Evolutionary conservation across 2,888 invertebrate species (phyloP), one percentile per base, ranked within the genome.

Genomic region (Lordiphosa andalusiaca): DNA sequence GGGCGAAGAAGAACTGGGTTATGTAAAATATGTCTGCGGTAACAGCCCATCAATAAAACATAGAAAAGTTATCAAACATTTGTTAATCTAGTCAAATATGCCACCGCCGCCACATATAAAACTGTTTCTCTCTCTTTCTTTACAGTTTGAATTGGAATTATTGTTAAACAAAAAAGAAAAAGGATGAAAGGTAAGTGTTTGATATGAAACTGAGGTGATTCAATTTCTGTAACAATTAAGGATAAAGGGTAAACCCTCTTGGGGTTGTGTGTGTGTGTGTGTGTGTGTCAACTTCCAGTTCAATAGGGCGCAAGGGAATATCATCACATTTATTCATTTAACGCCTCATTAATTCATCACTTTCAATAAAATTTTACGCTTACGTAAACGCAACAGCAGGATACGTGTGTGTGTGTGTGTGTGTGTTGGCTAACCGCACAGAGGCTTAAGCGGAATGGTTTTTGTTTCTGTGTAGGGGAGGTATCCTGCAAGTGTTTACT

Each of bases 291-390:
- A 71, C 73, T 85, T 86, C 86, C 85, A 73, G 85, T 84, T 85
- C 85, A 85, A 64, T 86, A 85, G 87, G 82, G 87, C 87, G 85
- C 74, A 78, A 70, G 71, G 71, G 70, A 64, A 71, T 44, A 63
- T 66, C 49, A 66, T 66, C 70, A 73, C 68, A 77, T 74, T 69
- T 80, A 69, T 71, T 71, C 73, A 82, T 71, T 86, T 85, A 86
- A 86, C 85, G 86, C 82, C 73, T 87, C 86, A 85, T 85, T 85
- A 86, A 86, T 70, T 85, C 80, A 82, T 86, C 84, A 85, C 80
- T 76, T 84, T 74, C 75, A 84, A 86, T 82, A 61, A 83, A 75
- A 84, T 86, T 84, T 85, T 74, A 84, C 85, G 85, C 84, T 86
- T 60, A 64, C 63, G 53, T 77, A 69, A 65, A 52, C 52, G 42